Base-by-base conservation (phyloP, 2,113 vertebrate species). In the Trogon surrucura region DNA sequence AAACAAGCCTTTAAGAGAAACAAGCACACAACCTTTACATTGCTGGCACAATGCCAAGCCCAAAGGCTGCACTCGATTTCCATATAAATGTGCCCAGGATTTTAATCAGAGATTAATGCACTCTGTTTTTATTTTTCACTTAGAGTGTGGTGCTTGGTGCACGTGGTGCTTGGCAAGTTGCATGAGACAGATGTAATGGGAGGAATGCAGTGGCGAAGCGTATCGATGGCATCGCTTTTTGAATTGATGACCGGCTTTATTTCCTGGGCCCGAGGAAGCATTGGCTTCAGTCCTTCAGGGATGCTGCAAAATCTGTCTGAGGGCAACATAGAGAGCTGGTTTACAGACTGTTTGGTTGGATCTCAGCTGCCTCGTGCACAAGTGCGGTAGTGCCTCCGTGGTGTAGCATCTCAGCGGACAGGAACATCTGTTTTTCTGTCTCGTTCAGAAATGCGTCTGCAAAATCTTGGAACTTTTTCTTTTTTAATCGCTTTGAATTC, bases 71-170 rank as follows among this genome's bases (percentile, higher is more conserved):
- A 20, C 91, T 91, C 89, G 56, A 96, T 97, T 96, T 97, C 26
- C 90, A 81, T 91, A 44, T 81, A 90, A 94, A 83, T 95, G 80
- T 85, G 86, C 72, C 56, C n/a, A 64, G 89, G 69, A 57, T 96
- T 88, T 96, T 93, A 94, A 96, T 91, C 81, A 88, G 84, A 22
- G 86, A 38, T 88, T 86, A 94, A 84, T 50, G 54, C 56, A 54
- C 79, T 85, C 56, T 61, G 57, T 84, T 94, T 92, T 87, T 92
- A 86, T 72, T 95, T 94, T 93, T 93, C 91, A 78, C 75, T 92
- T 89, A 53, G 0, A 36, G 56, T 25, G 22, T 83, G 91, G 22
- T 83, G 91, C 1, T 4, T 38, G 77, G 27, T 45, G 29, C 75
- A 60, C 1, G 0, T 45, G 60, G n/a, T 57, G 11, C 61, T 79